These are phyloP conservation scores for Distichodus sexfasciatus DNA, from an alignment of 2,797 vertebrate species.

Conservation along the genomic window DNA sequence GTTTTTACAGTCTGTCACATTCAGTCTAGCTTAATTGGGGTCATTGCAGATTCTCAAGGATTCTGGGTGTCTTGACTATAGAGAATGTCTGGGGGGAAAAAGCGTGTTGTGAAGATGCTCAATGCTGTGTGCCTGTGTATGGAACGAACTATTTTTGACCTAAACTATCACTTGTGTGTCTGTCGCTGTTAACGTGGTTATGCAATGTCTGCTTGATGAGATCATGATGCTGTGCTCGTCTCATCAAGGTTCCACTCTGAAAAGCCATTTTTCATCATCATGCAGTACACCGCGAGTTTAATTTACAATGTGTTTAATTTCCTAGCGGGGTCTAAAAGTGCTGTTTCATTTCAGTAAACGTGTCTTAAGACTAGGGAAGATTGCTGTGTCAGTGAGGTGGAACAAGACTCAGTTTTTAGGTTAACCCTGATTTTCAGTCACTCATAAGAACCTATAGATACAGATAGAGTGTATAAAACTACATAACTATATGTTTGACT, in stretches of 20 bases:
- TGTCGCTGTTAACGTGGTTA: background rate
- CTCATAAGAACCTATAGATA: no score
- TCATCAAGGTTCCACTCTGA: slow-evolving; percentile 11
- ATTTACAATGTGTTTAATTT: background rate
- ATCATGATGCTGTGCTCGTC: background rate
- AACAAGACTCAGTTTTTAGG: background rate
- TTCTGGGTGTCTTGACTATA: background rate
- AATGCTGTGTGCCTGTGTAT: background rate
- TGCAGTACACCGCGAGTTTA: background rate
- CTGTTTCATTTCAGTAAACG: background rate
- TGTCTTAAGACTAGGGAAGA: background rate
- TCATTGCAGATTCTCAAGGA: background rate
- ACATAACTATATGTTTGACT: no score
- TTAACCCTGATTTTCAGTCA: background rate
- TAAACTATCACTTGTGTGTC: background rate
- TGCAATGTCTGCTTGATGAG: slow-evolving; percentile 7
- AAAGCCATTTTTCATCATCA: background rate
- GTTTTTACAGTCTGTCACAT: slow-evolving; percentile 17
- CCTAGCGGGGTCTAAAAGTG: background rate
- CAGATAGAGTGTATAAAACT: no score
- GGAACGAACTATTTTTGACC: background rate
- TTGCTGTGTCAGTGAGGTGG: background rate
- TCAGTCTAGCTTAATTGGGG: slow-evolving; percentile 14
- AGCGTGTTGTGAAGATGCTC: background rate
- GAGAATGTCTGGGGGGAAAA: background rate